Conservation (phyloP, 1,140 invertebrate species). For the Cardiocondyla obscurior region DNA sequence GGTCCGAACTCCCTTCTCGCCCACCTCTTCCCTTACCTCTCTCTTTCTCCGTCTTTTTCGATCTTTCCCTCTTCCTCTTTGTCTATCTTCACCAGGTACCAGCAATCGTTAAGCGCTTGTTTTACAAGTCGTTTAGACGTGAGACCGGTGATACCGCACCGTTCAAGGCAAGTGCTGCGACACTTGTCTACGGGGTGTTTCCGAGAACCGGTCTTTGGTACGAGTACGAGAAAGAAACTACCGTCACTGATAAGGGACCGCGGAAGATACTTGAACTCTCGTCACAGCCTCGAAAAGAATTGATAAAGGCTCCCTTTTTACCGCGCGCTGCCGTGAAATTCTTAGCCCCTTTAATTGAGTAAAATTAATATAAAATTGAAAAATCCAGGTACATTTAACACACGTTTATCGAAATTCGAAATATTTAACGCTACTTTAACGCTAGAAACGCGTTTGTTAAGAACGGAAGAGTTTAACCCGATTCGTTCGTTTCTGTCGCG, state of each 20-base stretch:
- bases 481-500: not conserved
- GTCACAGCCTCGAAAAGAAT: not conserved
- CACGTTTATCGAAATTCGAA: not conserved
- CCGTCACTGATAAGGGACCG: slow-evolving; percentile 72
- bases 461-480: not conserved
- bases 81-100: slow-evolving; percentile 62
- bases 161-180: slow-evolving; percentile 69
- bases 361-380: not conserved
- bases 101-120: slow-evolving; percentile 83
- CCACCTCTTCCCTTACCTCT: not conserved
- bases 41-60: not conserved
- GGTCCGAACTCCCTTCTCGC: not conserved
- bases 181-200: slow-evolving; percentile 77
- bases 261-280: not conserved
- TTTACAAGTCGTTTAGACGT: slow-evolving; percentile 83
- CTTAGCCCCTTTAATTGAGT: not conserved
- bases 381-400: not conserved
- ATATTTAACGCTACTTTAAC: not conserved
- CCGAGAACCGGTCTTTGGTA: slow-evolving; percentile 72
- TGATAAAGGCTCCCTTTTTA: not conserved
- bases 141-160: slow-evolving; percentile 76
- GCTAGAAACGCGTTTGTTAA: not conserved
- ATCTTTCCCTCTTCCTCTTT: slow-evolving; percentile 19
- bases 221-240: slow-evolving; percentile 61
- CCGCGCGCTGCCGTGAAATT: not conserved